Conservation (phyloP, 2,113 vertebrate genomes). For the Chaetodon auriga region DNA sequence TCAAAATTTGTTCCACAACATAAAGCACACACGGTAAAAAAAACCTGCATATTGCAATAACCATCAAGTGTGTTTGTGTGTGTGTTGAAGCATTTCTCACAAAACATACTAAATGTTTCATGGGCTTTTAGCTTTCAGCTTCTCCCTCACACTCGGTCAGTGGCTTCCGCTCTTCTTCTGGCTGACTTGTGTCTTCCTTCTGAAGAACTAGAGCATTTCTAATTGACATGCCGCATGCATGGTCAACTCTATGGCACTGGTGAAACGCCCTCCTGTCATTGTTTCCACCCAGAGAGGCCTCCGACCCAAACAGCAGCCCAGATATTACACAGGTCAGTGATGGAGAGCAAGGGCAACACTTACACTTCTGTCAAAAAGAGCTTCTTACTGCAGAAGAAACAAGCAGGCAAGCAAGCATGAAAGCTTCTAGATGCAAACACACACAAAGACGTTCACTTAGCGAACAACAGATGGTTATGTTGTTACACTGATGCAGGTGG, state of each 20-base stretch:
- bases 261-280: conserved; percentile 34
- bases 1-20: not conserved
- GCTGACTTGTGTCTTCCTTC: not conserved
- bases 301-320: conserved; percentile 28
- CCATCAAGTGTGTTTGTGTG: not conserved
- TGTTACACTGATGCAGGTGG: not conserved
- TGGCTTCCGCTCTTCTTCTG: not conserved
- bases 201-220: conserved; percentile 30
- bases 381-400: not conserved
- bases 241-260: conserved; percentile 22
- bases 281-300: conserved; percentile 28
- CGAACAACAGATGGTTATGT: conserved; percentile 40
- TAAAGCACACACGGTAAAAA: not conserved
- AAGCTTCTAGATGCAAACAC: conserved; percentile 10
- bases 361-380: conserved; percentile 11
- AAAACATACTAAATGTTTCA: not conserved
- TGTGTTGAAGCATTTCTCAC: not conserved
- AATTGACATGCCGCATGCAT: conserved; percentile 54
- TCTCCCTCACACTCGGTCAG: not conserved
- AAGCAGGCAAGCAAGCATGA: conserved; percentile 3
- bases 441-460: not conserved
- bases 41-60: not conserved
- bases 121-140: not conserved
- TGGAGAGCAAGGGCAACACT: conserved; percentile 21
- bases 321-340: conserved; percentile 53